Conservation (phyloP, 1,140 invertebrate genomes). For the Trachymyrmex cornetzi region DNA sequence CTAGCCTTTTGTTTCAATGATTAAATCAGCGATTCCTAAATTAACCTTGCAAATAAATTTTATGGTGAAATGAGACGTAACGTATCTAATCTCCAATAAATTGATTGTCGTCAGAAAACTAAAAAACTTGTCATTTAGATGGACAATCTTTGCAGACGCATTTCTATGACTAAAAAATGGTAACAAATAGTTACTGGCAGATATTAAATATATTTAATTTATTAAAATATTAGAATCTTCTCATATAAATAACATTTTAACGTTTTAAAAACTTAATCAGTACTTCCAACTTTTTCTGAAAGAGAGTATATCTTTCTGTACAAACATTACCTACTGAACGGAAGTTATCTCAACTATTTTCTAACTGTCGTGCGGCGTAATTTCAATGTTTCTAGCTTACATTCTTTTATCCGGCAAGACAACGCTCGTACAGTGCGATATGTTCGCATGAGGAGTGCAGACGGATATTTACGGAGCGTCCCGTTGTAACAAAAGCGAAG, state of each 20-base stretch:
- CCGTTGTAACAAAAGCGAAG: slow-evolving; percentile 48
- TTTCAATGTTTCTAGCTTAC: slow-evolving; percentile 5
- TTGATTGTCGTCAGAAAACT: not conserved
- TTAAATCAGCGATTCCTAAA: not conserved
- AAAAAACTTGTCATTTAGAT: not conserved
- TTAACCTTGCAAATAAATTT: slow-evolving; percentile 21
- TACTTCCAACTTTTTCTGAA: not conserved
- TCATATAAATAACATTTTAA: not conserved
- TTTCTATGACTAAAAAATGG: not conserved
- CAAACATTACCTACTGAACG: not conserved
- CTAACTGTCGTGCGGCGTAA: not conserved
- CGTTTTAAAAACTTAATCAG: not conserved
- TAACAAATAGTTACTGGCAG: not conserved
- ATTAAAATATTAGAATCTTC: not conserved
- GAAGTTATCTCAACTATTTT: not conserved
- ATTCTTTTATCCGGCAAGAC: not conserved
- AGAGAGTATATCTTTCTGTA: not conserved
- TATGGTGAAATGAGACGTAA: not conserved
- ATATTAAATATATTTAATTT: not conserved
- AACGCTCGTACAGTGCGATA: slow-evolving; percentile 2
- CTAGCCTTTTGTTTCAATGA: not conserved
- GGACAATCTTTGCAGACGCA: too few species aligned
- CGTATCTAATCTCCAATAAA: not conserved
- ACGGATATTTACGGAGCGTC: slow-evolving; percentile 38
- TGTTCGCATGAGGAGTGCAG: not conserved